A percentile compares a stretch with the other conserved stretches of the same genome.
These are phyloP conservation scores for Electrophaes corylata DNA, from an alignment of 2,888 invertebrate species.

Conservation along the genomic window DNA sequence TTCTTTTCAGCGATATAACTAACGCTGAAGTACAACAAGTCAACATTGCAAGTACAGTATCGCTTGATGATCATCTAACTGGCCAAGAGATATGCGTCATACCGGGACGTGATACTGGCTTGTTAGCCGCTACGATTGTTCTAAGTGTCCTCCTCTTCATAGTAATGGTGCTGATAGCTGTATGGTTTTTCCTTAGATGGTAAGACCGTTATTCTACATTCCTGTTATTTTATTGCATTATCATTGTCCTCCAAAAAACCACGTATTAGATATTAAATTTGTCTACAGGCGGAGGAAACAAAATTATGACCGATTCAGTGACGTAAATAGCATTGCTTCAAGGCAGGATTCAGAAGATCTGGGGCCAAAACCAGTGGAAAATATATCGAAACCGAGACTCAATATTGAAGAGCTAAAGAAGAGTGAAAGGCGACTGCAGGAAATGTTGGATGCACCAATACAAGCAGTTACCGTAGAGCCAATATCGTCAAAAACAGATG, in stretches of 20 bases:
- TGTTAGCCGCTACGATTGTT: slow-evolving; percentile 71
- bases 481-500: slow-evolving; percentile 43
- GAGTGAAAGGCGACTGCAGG: slow-evolving; percentile 70
- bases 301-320: slow-evolving; percentile 64
- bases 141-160: slow-evolving; percentile 69
- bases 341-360: slow-evolving; percentile 51
- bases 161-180: slow-evolving; percentile 57
- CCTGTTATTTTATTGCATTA: slow-evolving; percentile 41
- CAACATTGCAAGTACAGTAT: slow-evolving; percentile 58
- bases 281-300: slow-evolving; percentile 58
- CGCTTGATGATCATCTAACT: slow-evolving; percentile 73
- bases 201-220: slow-evolving; percentile 57
- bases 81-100: slow-evolving; percentile 55
- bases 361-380: slow-evolving; percentile 47
- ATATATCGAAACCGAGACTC: slow-evolving; percentile 54
- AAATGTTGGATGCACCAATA: slow-evolving; percentile 65
- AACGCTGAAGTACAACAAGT: slow-evolving; percentile 52
- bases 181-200: slow-evolving; percentile 72
- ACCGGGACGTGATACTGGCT: slow-evolving; percentile 62
- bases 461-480: slow-evolving; percentile 49
- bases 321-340: slow-evolving; percentile 62
- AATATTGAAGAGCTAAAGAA: slow-evolving; percentile 70
- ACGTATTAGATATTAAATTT: slow-evolving; percentile 38
- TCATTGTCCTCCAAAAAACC: slow-evolving; percentile 29
- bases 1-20: slow-evolving; percentile 66